Conservation (phyloP, 92 coral and sea anemone species). For the Paragorgia papillata region DNA sequence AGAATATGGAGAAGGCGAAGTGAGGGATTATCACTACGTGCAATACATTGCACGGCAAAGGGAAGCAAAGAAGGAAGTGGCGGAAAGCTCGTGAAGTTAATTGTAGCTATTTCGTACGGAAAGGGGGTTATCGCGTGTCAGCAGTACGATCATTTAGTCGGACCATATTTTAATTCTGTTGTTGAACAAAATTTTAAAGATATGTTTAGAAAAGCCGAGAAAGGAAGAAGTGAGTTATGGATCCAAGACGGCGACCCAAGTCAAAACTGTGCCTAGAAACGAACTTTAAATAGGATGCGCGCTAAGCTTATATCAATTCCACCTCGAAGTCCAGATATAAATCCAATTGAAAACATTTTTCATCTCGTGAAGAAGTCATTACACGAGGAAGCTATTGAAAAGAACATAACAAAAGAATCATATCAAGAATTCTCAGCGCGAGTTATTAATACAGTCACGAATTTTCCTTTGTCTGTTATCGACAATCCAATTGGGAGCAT, state of each 20-base stretch:
- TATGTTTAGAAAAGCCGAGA: slow-evolving; percentile 52
- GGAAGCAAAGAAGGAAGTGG: slow-evolving; percentile 57
- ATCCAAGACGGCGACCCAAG: slow-evolving; percentile 61
- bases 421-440: too few species aligned
- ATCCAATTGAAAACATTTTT: slow-evolving; percentile 45
- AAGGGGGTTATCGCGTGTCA: slow-evolving; percentile 50
- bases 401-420: too few species aligned
- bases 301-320: slow-evolving; percentile 30
- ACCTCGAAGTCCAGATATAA: slow-evolving; percentile 29
- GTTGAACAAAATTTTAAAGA: slow-evolving; percentile 49
- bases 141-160: slow-evolving; percentile 54
- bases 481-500: too few species aligned
- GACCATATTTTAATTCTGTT: slow-evolving; percentile 47
- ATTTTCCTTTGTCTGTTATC: too few species aligned
- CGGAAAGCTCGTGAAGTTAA: slow-evolving; percentile 45
- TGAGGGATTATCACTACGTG: slow-evolving; percentile 42
- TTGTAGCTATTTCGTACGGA: slow-evolving; percentile 52
- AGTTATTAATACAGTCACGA: too few species aligned
- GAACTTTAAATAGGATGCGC: slow-evolving; percentile 42
- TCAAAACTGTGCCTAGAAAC: slow-evolving; percentile 46
- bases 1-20: slow-evolving; percentile 51
- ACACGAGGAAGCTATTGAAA: slow-evolving; percentile 10
- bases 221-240: slow-evolving; percentile 34
- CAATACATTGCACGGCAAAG: slow-evolving; percentile 39
- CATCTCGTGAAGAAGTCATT: slow-evolving; percentile 41